Base-by-base conservation (phyloP, 1,140 invertebrate genomes). In the Zaprionus africanus region DNA sequence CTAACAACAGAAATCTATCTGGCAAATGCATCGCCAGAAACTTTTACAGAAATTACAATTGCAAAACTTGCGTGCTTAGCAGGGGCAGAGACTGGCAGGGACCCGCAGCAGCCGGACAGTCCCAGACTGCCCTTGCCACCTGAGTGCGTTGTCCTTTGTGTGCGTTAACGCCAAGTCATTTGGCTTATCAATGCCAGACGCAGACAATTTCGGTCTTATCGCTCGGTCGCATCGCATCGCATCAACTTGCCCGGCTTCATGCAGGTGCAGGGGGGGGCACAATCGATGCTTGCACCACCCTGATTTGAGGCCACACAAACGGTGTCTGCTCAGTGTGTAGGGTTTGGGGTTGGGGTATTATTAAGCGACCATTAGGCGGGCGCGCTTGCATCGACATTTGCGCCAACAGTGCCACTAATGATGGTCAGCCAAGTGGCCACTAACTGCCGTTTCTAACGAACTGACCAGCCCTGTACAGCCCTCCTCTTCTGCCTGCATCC, bases 131-230 rank as follows among this genome's bases (percentile, higher is more conserved):
- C 9, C 31, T 19, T 31, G 13, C 24, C 15, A 36, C 19, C 19
- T 34, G 5, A 3, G 4, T 41, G 26, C 43, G 26, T 51, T 57
- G 61, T 66, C 66, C 82, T 84, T 76, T 83, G 76, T 86, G 83
- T 82, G 83, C 72, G 83, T 82, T 87, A 82, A 87, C 80, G 83
- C 84, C 84, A 78, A 87, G 84, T 88, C 84, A 87, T 87, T 88
- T 90, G 85, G 85, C 85, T 88, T 88, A 88, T 88, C 85, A 88
- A 88, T 88, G 85, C 85, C 85, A 88, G 85, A 88, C 85, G 81
- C 85, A 90, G 86, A 85, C 85, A 73, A 90, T 85, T 85, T 73
- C 51, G 70, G 59, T 36, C 85, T 88, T 88, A 88, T 88, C 84
- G 75, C 65, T 76, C 65, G 70, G 70, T 76, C 74, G 81, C 81